Percentiles rank a stretch among this genome's conserved stretches.
These are phyloP conservation scores for Colaptes auratus DNA, from an alignment of 2,113 vertebrate genomes.

Conservation along the genomic window DNA sequence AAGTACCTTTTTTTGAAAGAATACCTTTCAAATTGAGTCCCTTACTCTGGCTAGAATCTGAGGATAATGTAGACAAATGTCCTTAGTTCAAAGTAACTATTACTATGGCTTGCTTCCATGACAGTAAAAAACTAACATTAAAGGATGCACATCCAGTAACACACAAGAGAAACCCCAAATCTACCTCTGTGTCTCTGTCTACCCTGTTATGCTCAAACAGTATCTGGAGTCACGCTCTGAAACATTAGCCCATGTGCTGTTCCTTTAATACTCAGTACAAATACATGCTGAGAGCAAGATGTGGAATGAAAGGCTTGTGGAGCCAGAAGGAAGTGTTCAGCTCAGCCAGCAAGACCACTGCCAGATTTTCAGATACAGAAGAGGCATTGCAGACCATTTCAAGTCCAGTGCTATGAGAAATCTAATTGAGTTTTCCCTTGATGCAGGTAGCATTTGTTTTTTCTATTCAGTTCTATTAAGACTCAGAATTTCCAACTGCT, in stretches of 20 bases:
- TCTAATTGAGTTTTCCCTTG: neutral
- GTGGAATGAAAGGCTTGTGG: constrained; percentile 22
- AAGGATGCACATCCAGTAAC: neutral
- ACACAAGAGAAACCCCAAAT: neutral
- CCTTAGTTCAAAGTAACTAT: constrained; percentile 3
- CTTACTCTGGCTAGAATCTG: neutral
- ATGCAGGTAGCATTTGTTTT: neutral
- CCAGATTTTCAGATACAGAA: neutral
- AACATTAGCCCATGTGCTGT: neutral
- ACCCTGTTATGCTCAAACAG: neutral
- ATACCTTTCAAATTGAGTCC: neutral
- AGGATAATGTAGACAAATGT: constrained; percentile 12
- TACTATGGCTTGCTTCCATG: constrained; percentile 6
- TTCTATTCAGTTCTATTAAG: neutral
- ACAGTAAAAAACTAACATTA: neutral
- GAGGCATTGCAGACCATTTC: neutral
- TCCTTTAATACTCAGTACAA: neutral
- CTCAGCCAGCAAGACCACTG: neutral
- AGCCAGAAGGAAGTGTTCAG: neutral
- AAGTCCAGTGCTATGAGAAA: neutral
- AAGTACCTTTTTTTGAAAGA: neutral
- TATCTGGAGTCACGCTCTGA: neutral
- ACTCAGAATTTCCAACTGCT: neutral
- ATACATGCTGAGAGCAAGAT: neutral
- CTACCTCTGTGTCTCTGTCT: neutral